Base-by-base conservation (phyloP, 1,140 invertebrate genomes). In the Batillaria attramentaria region DNA sequence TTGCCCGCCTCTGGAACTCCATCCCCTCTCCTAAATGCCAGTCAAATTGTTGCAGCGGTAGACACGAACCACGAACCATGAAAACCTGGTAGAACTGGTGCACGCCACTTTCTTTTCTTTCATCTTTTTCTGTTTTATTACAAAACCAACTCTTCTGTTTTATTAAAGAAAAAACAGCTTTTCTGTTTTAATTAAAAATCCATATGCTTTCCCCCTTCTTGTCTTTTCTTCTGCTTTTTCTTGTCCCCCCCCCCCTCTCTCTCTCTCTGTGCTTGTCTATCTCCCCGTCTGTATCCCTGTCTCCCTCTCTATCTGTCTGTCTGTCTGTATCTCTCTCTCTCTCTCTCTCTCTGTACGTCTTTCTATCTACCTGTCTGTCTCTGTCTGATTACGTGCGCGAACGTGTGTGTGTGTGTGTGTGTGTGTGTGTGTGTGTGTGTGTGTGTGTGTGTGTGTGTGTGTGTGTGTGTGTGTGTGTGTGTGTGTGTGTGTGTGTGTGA, bases 361-460 rank as follows among this genome's bases (percentile, higher is more conserved):
- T 31, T 60, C 57, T 24, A 6, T 6, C 24, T 60, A 6, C 57
- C 10, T 24, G n/a, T 50, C 24, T 8, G 46, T 50, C 24, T 13
- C 46, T 13, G 46, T 8, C 24, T 13, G 46, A 50, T 24, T 50
- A 60, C 24, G 8, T 60, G 57, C 24, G 24, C 24, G 24, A 8
- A n/a, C 24, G 57, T 60, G 8, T 60, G 57, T 6, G 24, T n/a
- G 57, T 60, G 57, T 60, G 57, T 60, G 57, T 60, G 57, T 60
- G 57, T 60, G 24, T n/a, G 57, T 60, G 57, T 60, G 57, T 60
- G 57, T 60, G 57, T 60, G 57, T 60, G 57, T 60, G 57, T 60
- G 57, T 60, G 57, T 60, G 57, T 60, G 57, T 60, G 57, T 60
- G 57, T 60, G 57, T n/a, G n/a, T n/a, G n/a, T n/a, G n/a, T n/a